A percentile compares a stretch with the other conserved stretches of the same genome.
Conservation (phyloP, 2,113 vertebrate species). For the Ploceus nigricollis region DNA sequence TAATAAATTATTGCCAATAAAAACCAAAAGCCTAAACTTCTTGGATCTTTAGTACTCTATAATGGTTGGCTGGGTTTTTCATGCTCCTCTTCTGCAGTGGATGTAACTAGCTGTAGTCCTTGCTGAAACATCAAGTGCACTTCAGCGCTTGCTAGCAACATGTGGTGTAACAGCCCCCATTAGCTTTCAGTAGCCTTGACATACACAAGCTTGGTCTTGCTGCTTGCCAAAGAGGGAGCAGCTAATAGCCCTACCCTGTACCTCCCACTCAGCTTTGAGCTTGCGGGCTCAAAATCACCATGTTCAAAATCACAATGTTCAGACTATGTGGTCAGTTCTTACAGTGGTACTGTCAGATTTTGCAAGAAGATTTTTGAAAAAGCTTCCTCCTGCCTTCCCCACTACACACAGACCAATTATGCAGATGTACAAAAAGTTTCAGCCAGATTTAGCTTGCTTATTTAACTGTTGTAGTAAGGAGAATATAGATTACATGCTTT, state of each 20-base stretch:
- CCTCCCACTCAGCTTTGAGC: not conserved
- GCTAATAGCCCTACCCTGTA: not conserved
- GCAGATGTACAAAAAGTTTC: not conserved
- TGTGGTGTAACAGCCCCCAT: not conserved
- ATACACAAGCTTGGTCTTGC: not conserved
- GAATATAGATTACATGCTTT: slow-evolving; percentile 30
- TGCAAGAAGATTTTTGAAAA: not conserved
- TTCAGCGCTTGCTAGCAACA: not conserved
- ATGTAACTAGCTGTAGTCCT: not conserved
- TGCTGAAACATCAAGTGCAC: not conserved
- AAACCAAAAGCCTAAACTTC: not conserved
- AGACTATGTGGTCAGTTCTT: not conserved
- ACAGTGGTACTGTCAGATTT: not conserved
- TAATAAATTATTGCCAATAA: not conserved
- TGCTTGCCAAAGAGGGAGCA: not conserved
- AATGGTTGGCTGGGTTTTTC: not conserved
- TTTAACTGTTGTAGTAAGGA: not conserved
- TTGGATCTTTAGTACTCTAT: not conserved
- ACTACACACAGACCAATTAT: not conserved
- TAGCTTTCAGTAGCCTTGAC: not conserved
- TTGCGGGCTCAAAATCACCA: not conserved
- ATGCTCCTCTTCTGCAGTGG: not conserved
- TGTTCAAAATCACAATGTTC: not conserved
- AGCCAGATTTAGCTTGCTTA: not conserved
- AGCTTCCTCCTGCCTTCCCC: not conserved